These are phyloP conservation scores for Pherbina coryleti DNA, from an alignment of 2,888 invertebrate genomes.

Conservation along the genomic window DNA sequence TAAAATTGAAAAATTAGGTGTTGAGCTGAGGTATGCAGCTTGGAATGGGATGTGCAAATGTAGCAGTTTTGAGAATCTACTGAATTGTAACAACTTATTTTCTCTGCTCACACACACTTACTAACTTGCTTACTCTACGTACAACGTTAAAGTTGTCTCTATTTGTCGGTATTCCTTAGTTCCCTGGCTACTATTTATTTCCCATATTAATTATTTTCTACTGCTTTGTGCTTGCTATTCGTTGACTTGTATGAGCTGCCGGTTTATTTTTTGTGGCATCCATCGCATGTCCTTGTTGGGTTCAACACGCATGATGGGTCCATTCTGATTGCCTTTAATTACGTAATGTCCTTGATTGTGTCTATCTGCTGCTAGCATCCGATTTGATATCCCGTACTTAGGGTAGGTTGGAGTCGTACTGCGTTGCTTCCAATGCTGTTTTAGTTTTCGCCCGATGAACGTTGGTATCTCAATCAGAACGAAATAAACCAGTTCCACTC, in stretches of 20 bases:
- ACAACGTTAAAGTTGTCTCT: not conserved
- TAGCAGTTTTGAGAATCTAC: not conserved
- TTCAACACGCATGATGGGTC: not conserved
- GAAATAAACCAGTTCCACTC: slow-evolving; percentile 69
- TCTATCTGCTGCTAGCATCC: not conserved
- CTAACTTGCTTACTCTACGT: not conserved
- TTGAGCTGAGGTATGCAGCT: not conserved
- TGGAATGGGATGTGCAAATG: not conserved
- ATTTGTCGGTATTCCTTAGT: too few species aligned
- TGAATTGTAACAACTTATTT: not conserved
- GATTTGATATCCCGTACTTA: slow-evolving; percentile 20
- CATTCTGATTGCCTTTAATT: slow-evolving; percentile 13
- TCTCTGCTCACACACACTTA: not conserved
- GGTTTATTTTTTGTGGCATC: not conserved
- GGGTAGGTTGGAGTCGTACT: not conserved
- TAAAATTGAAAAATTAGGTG: slow-evolving; percentile 16
- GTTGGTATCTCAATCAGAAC: slow-evolving; percentile 61
- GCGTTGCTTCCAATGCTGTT: slow-evolving; percentile 43
- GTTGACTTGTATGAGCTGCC: not conserved
- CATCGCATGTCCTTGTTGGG: not conserved
- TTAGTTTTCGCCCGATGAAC: slow-evolving; percentile 49
- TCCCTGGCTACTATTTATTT: too few species aligned
- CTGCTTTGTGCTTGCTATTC: too few species aligned
- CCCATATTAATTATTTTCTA: too few species aligned
- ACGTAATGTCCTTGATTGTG: slow-evolving; percentile 21